Evolutionary conservation across 2,113 vertebrate genomes (phyloP), one percentile per base, ranked within the genome.

Genomic region (Columba janthina): DNA sequence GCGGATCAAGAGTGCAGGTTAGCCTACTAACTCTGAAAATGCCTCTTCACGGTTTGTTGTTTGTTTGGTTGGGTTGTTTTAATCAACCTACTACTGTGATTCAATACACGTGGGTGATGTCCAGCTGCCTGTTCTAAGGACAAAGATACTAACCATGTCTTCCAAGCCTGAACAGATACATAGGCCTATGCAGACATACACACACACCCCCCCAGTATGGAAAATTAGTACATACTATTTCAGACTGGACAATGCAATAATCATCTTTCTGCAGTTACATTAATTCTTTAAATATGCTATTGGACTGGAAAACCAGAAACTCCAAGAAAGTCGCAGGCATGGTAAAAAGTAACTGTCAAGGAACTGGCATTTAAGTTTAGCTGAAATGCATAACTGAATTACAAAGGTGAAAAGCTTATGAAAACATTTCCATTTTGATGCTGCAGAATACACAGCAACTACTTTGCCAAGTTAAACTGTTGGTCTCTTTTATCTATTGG

Each of bases 261-360:
- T 22, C 34, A 57, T 16, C 42, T n/a, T 56, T 70, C 40, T 54
- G 66, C 46, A 73, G 21, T 51, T 48, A 2, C 1, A 3, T 58
- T 66, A 81, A 64, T 15, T 57, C 18, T 53, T 66, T 12, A 42
- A 66, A 73, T 32, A 74, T 3, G 11, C 9, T 38, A 34, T 8
- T 51, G 18, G 29, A 53, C 32, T 58, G 50, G 66, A 70, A 85
- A 91, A 89, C 3, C 10, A 72, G 64, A 60, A 84, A 78, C 38
- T 67, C 26, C 14, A 42, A 25, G 18, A 3, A 21, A 72, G 26
- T 32, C 3, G 4, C 0, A 1, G 6, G 7, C 46, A 22, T 20
- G 18, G 18, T 36, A 50, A 36, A 64, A 88, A 53, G 14, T 34
- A 73, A 57, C 40, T 22, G 19, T 19, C 19, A 34, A 9, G 69